Conservation (phyloP, 2,888 invertebrate species). For the Heliconius aoede region DNA sequence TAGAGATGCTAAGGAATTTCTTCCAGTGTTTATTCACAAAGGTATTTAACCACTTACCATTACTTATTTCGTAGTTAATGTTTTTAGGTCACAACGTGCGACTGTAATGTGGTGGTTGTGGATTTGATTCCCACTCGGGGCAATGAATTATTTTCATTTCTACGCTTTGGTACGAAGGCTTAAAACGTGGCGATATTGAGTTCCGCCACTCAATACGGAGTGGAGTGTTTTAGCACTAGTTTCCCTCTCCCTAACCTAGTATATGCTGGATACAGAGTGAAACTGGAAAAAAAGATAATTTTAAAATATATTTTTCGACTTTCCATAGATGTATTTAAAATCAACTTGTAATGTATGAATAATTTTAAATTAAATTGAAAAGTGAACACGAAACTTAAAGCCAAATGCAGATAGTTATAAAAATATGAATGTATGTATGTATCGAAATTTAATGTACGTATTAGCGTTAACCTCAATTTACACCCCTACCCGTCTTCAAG, state of each 20-base stretch:
- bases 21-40: too few species aligned
- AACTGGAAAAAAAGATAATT: not conserved
- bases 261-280: too few species aligned
- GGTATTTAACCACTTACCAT: too few species aligned
- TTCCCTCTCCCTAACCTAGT: too few species aligned
- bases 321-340: not conserved
- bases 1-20: too few species aligned
- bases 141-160: too few species aligned
- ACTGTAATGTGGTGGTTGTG: too few species aligned
- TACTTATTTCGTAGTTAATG: not conserved
- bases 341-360: not conserved
- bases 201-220: too few species aligned
- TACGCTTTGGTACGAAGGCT: too few species aligned
- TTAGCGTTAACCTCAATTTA: conserved; percentile 51
- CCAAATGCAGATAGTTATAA: conserved; percentile 52
- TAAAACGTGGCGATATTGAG: too few species aligned
- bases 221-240: too few species aligned
- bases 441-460: conserved; percentile 61
- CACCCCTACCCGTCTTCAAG: conserved; percentile 67
- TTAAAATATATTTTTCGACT: not conserved
- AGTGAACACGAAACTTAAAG: conserved; percentile 40
- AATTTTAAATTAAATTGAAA: conserved; percentile 3
- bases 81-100: not conserved
- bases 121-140: too few species aligned
- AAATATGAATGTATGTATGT: conserved; percentile 56